phyloP scores from a whole-genome alignment of 2,797 vertebrate genomes.

The Vireo griseus region DNA sequence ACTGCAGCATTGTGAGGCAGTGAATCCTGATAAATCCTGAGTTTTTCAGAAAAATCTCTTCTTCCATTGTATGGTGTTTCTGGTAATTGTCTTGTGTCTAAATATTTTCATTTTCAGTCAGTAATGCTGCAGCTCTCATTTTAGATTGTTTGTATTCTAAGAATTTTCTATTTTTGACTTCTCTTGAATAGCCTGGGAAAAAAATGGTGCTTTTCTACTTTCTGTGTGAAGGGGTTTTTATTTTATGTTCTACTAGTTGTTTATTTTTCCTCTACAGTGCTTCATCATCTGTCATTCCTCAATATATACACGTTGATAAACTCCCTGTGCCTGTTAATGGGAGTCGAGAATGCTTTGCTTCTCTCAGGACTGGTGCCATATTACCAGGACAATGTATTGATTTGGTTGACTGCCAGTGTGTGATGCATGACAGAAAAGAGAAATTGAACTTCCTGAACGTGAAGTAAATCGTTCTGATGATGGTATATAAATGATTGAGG shows the following conservation, averaged over 20 bases:
- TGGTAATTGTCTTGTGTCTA: neutral
- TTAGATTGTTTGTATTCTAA: neutral
- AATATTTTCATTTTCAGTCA: neutral
- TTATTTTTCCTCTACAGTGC: neutral
- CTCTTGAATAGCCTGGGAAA: neutral
- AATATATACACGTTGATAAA: neutral
- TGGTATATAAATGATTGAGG: neutral
- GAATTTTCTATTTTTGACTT: neutral
- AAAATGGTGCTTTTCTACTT: neutral
- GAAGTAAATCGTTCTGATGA: neutral
- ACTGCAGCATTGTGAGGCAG: neutral
- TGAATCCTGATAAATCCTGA: neutral
- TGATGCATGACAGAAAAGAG: conserved; percentile 27
- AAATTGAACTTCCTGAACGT: conserved; percentile 23
- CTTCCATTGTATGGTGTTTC: neutral
- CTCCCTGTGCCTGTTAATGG: neutral
- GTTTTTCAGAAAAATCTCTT: neutral
- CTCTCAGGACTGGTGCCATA: neutral
- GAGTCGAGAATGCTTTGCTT: neutral
- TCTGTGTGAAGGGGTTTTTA: neutral
- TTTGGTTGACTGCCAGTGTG: conserved; percentile 9
- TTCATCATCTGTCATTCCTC: neutral
- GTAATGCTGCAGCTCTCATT: neutral
- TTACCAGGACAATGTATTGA: conserved; percentile 19
- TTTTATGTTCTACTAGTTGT: neutral